phyloP scores from a whole-genome alignment of 2,888 invertebrate species.

The Unio delphinus region DNA sequence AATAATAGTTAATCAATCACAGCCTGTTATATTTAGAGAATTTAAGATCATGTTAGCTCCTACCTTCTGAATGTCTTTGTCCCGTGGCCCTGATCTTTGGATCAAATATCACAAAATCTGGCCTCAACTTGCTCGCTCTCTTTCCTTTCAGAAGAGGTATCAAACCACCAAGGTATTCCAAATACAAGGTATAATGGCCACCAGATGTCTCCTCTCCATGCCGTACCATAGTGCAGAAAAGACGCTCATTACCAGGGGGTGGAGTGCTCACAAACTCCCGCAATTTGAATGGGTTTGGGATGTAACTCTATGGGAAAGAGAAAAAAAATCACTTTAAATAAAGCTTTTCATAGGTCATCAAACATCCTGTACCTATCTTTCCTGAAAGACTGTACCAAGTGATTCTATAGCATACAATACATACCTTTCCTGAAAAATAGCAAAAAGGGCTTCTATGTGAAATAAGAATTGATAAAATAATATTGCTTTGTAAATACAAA shows the following conservation, averaged over 20 bases:
- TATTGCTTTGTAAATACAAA: no score
- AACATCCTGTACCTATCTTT: no score
- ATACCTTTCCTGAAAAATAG: no score
- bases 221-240: constrained; percentile 98
- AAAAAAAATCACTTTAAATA: constrained; percentile 1
- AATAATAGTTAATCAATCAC: neutral
- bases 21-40: no score
- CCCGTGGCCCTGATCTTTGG: constrained; percentile 68
- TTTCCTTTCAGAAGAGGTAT: constrained; percentile 96
- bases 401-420: no score
- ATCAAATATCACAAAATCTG: constrained; percentile 91
- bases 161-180: constrained; percentile 96
- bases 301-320: constrained; percentile 82
- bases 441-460: neutral
- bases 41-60: no score
- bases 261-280: constrained; percentile 95
- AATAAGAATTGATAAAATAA: neutral
- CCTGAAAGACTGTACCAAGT: neutral
- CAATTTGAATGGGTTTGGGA: constrained; percentile 89
- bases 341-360: no score
- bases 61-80: constrained; percentile 35
- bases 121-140: constrained; percentile 94
- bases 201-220: constrained; percentile 78
- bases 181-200: constrained; percentile 78
- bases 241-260: constrained; percentile 85